phyloP scores from a whole-genome alignment of 2,888 invertebrate species.

The Sesia apiformis region DNA sequence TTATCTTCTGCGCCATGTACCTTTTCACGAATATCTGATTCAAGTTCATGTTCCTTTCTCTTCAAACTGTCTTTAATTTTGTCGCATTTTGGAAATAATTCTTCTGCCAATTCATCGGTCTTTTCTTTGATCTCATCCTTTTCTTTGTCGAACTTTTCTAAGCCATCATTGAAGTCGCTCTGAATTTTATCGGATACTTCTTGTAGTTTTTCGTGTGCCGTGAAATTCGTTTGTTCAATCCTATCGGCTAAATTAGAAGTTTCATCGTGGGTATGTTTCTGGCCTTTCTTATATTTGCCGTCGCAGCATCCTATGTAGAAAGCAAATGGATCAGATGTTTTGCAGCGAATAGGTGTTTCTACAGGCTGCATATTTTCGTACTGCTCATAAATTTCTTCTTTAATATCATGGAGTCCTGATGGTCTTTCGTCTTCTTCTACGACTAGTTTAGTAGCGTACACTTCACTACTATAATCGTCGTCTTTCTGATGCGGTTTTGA shows the following conservation, averaged over 20 bases:
- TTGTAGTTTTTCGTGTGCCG: slow-evolving; percentile 48
- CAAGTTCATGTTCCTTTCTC: slow-evolving; percentile 30
- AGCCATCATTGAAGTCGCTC: slow-evolving; percentile 35
- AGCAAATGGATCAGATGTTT: slow-evolving; percentile 49
- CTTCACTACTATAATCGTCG: slow-evolving; percentile 41
- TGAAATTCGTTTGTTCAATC: slow-evolving; percentile 58
- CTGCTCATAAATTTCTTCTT: slow-evolving; percentile 51
- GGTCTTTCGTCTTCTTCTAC: slow-evolving; percentile 50
- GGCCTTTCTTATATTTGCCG: slow-evolving; percentile 40
- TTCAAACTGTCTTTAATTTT: slow-evolving; percentile 30
- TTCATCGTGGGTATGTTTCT: slow-evolving; percentile 59
- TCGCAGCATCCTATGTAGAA: slow-evolving; percentile 55
- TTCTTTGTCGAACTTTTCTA: slow-evolving; percentile 44
- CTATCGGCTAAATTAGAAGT: slow-evolving; percentile 56
- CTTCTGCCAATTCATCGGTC: slow-evolving; percentile 30
- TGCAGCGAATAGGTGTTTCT: slow-evolving; percentile 43
- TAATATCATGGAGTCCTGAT: slow-evolving; percentile 25
- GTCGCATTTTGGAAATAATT: slow-evolving; percentile 31
- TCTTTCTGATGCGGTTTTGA: slow-evolving; percentile 44
- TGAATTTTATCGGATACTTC: slow-evolving; percentile 38
- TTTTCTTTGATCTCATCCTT: slow-evolving; percentile 49
- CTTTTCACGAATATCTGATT: slow-evolving; percentile 30
- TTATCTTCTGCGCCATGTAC: slow-evolving; percentile 27
- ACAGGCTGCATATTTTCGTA: slow-evolving; percentile 65
- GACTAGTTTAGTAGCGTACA: slow-evolving; percentile 57